Evolutionary conservation across 92 coral and sea anemone species (phyloP), one percentile per base, ranked within the genome.

Genomic region (Blastomussa wellsi): DNA sequence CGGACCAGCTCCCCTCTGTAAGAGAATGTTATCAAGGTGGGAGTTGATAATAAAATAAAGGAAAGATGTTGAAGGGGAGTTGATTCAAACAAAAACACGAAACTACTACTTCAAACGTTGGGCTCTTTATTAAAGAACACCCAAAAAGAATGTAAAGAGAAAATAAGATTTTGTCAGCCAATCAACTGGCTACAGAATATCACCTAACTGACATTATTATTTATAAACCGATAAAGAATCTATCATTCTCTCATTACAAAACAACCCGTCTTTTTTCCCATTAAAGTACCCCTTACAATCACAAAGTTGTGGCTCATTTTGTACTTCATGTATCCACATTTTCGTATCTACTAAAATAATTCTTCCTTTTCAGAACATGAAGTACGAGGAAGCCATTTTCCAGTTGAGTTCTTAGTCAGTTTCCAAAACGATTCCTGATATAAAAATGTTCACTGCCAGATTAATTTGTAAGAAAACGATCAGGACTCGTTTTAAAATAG

Each of bases 61-160:
- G 11, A 4, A 44, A 44, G 0, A 44, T 44, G 44, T 44, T 44
- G 12, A 44, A 0, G 49, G 12, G 49, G 49, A 44, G 49, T 44
- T 44, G 0, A 44, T 44, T 44, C 0, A 44, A 44, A 44, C 49
- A 78, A 38, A 62, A 79, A 7, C 57, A 79, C 22, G 2, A 0
- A 22, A 5, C 16, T 62, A 64, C 20, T 79, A 33, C 28, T 39
- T 79, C 82, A 62, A 79, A 62, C 73, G 57, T 60, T 64, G 49
- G 26, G 57, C 7, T 64, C 72, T 79, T 79, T 79, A 79, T 79
- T 60, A 79, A 62, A 64, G 82, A 64, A 37, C 68, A 77, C 74
- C 57, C 82, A 79, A 28, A 62, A 14, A 62, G 82, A 79, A n/a
- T 64, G 37, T 48, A 13, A 55, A 41, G 53, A 60, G 72, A 64